These are phyloP conservation scores for Hirtodrosophila histrioides DNA, from an alignment of 2,888 invertebrate species.

Conservation along the genomic window DNA sequence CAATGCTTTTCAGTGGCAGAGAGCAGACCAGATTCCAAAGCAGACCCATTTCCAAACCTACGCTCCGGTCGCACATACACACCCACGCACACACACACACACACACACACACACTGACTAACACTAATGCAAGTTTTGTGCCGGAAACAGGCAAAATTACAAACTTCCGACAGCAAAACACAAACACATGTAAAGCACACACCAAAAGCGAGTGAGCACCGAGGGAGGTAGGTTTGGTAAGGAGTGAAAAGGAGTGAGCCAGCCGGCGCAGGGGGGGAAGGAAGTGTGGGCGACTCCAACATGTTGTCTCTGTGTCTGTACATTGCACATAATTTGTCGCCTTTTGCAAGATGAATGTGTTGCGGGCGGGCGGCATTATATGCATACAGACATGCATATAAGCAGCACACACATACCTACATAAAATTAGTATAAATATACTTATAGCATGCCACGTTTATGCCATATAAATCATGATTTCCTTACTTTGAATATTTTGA, in stretches of 20 bases:
- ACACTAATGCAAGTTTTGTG: slow-evolving; percentile 82
- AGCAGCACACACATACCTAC: not conserved
- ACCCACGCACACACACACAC: slow-evolving; percentile 3
- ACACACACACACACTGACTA: slow-evolving; percentile 13
- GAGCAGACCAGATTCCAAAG: slow-evolving; percentile 50
- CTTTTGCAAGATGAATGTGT: slow-evolving; percentile 78
- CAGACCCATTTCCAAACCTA: slow-evolving; percentile 37
- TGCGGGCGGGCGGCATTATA: slow-evolving; percentile 56
- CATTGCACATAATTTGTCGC: slow-evolving; percentile 78
- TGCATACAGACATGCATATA: slow-evolving; percentile 14
- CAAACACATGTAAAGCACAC: slow-evolving; percentile 68
- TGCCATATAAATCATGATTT: not conserved
- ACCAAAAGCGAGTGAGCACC: slow-evolving; percentile 26
- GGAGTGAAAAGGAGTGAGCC: not conserved
- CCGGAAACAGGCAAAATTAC: slow-evolving; percentile 84
- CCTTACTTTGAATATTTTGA: too few relatives aligned
- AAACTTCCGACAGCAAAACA: slow-evolving; percentile 83
- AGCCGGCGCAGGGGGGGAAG: slow-evolving; percentile 1
- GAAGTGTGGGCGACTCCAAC: slow-evolving; percentile 36
- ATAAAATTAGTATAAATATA: not conserved
- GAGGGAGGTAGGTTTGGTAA: not conserved
- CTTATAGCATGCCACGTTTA: not conserved
- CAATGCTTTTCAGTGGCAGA: slow-evolving; percentile 48
- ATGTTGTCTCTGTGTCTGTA: slow-evolving; percentile 68
- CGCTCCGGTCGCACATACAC: slow-evolving; percentile 32